A percentile compares a stretch with the other conserved stretches of the same genome.
These are phyloP conservation scores for Leistus spinibarbis DNA, from an alignment of 2,888 invertebrate species.

Conservation along the genomic window DNA sequence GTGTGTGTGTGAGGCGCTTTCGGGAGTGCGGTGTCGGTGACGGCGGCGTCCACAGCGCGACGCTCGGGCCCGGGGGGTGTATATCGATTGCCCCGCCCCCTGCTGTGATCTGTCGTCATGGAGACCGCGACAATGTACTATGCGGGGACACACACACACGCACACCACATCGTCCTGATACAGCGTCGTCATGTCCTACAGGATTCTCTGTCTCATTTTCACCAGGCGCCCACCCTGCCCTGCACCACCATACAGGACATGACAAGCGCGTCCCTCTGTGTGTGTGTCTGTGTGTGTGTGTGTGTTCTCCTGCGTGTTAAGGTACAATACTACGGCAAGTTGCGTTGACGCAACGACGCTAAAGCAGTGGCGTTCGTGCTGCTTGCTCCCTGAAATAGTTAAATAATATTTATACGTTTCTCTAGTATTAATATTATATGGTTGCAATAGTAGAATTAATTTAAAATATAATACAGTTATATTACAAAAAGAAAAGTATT, in stretches of 20 bases:
- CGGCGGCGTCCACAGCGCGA: neutral
- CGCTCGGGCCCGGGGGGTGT: constrained; percentile 61
- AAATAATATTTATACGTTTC: too few relatives aligned
- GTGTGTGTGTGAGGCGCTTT: too few relatives aligned
- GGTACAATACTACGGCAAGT: too few relatives aligned
- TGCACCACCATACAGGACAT: too few relatives aligned
- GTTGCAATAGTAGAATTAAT: too few relatives aligned
- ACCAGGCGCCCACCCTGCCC: neutral
- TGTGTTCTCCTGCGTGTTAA: neutral
- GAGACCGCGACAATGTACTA: constrained; percentile 58
- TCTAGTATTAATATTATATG: too few relatives aligned
- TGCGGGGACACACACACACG: constrained; percentile 49
- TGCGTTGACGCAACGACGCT: too few relatives aligned
- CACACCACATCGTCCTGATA: neutral
- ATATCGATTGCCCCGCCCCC: constrained; percentile 73
- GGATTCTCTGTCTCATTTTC: neutral
- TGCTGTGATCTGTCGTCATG: constrained; percentile 62
- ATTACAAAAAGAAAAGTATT: too few relatives aligned
- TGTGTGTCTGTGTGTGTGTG: neutral
- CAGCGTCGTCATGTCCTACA: neutral
- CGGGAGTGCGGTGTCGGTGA: neutral
- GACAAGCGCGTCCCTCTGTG: too few relatives aligned
- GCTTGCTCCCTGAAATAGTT: too few relatives aligned
- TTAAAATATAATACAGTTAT: too few relatives aligned
- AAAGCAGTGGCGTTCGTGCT: too few relatives aligned